Percentiles rank a stretch among this genome's conserved stretches.
phyloP scores from a whole-genome alignment of 1,140 invertebrate genomes.

The Brachionus angularis region DNA sequence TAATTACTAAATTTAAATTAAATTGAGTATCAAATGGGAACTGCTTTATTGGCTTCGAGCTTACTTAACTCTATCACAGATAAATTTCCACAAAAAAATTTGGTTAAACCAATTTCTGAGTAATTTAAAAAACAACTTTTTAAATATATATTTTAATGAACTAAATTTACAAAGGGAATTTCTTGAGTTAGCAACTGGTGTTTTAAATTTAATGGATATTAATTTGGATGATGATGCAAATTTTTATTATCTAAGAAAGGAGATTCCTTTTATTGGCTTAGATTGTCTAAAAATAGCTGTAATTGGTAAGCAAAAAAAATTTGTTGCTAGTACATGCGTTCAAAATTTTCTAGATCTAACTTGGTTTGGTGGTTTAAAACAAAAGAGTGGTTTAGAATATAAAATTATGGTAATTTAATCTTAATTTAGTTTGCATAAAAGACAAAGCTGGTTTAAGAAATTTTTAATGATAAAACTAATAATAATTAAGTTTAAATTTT shows the following conservation, averaged over 20 bases:
- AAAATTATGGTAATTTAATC: neutral
- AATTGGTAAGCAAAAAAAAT: constrained; percentile 10
- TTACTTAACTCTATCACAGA: constrained; percentile 49
- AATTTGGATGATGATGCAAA: neutral
- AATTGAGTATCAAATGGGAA: constrained; percentile 46
- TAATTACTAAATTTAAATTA: constrained; percentile 47
- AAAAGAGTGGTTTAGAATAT: too few relatives aligned
- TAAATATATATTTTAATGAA: neutral
- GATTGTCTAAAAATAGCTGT: constrained; percentile 28
- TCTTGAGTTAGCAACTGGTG: constrained; percentile 50
- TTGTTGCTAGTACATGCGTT: constrained; percentile 17
- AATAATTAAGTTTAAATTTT: too few relatives aligned
- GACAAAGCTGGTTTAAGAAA: too few relatives aligned
- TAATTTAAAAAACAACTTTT: constrained; percentile 43
- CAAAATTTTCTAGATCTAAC: constrained; percentile 31
- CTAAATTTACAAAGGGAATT: constrained; percentile 47
- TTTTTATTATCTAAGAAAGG: neutral
- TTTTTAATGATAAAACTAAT: too few relatives aligned
- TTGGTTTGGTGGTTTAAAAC: neutral
- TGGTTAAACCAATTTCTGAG: constrained; percentile 45
- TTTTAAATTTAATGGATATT: constrained; percentile 48
- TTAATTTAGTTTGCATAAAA: too few relatives aligned
- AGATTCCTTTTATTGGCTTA: neutral
- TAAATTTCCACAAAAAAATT: constrained; percentile 49
- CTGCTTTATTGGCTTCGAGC: constrained; percentile 50